Conservation (phyloP, 2,113 vertebrate species). For the Reinhardtius hippoglossoides region DNA sequence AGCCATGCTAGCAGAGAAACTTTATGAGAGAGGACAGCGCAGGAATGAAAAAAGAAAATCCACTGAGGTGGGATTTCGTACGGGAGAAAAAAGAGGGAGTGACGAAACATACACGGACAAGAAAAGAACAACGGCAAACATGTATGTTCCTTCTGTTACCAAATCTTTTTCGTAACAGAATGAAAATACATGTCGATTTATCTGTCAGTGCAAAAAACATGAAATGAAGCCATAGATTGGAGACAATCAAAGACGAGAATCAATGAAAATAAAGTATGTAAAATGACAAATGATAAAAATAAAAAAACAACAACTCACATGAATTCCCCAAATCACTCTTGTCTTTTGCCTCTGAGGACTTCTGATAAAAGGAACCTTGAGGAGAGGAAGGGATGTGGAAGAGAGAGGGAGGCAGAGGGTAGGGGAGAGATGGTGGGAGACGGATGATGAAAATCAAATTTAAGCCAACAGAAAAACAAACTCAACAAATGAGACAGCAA, state of each 20-base stretch:
- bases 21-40: conserved; percentile 1
- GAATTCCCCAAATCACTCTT: conserved; percentile 96
- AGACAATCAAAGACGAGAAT: conserved; percentile 35
- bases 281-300: conserved; percentile 55
- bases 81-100: background rate
- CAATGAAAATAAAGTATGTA: conserved; percentile 20
- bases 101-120: conserved; percentile 1
- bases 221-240: background rate
- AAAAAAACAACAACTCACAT: conserved; percentile 92
- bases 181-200: background rate
- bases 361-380: conserved; percentile 98
- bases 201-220: background rate
- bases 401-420: conserved; percentile 75
- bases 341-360: conserved; percentile 95
- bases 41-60: conserved; percentile 9
- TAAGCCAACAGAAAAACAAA: conserved; percentile 83
- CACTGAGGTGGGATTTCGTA: conserved; percentile 1
- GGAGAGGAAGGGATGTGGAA: conserved; percentile 76
- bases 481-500: conserved; percentile 81
- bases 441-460: conserved; percentile 86
- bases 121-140: conserved; percentile 18
- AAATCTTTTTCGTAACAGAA: background rate
- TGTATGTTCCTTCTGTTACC: background rate
- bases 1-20: conserved; percentile 15
- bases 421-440: conserved; percentile 75